Base-by-base conservation (phyloP, 2,113 vertebrate species). In the Platichthys stellatus region DNA sequence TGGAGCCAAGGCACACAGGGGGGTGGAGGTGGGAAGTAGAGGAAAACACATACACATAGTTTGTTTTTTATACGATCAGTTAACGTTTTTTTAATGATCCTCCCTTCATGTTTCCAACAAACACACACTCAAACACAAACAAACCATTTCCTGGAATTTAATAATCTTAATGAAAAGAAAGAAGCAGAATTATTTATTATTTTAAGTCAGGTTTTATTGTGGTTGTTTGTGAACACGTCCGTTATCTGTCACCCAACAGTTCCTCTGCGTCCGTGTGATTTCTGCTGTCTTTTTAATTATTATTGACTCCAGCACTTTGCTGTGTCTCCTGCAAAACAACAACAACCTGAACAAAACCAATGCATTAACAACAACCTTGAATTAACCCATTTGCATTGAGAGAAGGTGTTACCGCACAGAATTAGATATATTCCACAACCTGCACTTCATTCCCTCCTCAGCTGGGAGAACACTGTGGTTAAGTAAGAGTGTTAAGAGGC, bases 81-180 rank as follows among this genome's bases (percentile, higher is more conserved):
- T 94, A 92, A 86, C 78, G 90, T 89, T 94, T 93, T 95, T 90
- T 95, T 90, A 93, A 93, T 93, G 86, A 91, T 91, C 88, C 78
- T 31, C 81, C 83, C 81, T 91, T 86, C 85, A 89, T 86, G 73
- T 74, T 77, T 80, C 60, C 35, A 63, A 70, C 51, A 84, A 20
- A 60, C 23, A 53, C 21, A 14, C 20, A 64, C 31, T 57, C 31
- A 63, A 20, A 45, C 65, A 59, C 15, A 49, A 20, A 38, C 21
- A 78, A 76, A 70, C 67, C 63, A 47, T 80, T 87, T 90, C 64
- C 83, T 80, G 58, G 61, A 86, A 89, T 92, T 87, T 85, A 85
- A 89, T 92, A 73, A 94, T 92, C 86, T 83, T 80, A 88, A 88
- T 89, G 78, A 81, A 91, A 88, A 69, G 53, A 71, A 68, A 40